These are phyloP conservation scores for Chiloscyllium plagiosum DNA, from an alignment of 2,113 vertebrate genomes.

Conservation along the genomic window DNA sequence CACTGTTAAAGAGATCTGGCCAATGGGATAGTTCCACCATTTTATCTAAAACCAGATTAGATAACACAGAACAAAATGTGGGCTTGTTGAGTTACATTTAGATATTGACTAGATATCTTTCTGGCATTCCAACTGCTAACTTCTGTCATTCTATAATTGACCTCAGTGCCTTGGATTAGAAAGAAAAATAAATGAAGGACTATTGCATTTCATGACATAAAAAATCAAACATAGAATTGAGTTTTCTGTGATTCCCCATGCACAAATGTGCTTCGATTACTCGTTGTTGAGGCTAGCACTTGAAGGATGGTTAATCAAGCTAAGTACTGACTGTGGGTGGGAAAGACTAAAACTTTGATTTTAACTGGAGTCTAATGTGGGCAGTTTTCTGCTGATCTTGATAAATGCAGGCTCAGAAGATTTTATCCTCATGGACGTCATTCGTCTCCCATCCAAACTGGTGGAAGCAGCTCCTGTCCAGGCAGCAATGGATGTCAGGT, in stretches of 20 bases:
- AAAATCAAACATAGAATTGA: neutral
- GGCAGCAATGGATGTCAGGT: neutral
- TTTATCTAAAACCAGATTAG: neutral
- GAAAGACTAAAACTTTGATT: neutral
- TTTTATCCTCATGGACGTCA: neutral
- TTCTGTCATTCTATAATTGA: neutral
- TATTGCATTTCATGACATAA: neutral
- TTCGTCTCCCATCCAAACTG: neutral
- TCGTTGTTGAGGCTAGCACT: neutral
- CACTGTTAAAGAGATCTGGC: neutral
- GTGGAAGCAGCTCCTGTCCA: neutral
- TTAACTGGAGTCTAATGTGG: neutral
- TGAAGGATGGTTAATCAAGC: neutral
- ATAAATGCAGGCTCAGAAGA: neutral
- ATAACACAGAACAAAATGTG: neutral
- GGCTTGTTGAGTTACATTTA: neutral
- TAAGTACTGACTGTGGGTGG: neutral
- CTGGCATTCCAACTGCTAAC: no score
- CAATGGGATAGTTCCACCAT: neutral
- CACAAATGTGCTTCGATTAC: neutral
- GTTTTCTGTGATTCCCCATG: neutral
- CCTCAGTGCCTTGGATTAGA: neutral
- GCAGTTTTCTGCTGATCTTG: neutral
- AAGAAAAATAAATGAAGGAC: neutral
- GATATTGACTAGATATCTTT: neutral